Conservation (phyloP, 1,140 invertebrate genomes). For the Ceratina calcarata region DNA sequence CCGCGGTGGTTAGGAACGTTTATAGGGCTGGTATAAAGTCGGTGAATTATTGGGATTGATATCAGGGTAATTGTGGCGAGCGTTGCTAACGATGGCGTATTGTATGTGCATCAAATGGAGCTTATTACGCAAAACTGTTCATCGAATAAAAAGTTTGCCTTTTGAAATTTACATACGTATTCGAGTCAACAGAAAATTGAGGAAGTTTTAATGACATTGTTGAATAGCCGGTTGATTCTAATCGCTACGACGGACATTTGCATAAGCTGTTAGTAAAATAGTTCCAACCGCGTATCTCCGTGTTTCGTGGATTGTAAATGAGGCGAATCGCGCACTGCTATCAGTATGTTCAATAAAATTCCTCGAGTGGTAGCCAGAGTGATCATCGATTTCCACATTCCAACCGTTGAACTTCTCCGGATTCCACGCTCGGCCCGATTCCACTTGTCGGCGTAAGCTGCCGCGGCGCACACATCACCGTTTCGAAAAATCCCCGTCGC, state of each 20-base stretch:
- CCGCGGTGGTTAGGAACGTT: constrained; percentile 6
- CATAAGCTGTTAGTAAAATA: neutral
- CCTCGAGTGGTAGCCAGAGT: constrained; percentile 8
- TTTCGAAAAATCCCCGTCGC: neutral
- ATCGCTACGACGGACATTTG: neutral
- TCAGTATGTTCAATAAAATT: constrained; percentile 14
- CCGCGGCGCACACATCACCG: no score
- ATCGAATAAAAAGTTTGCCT: no score
- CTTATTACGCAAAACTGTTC: neutral
- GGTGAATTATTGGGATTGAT: constrained; percentile 9
- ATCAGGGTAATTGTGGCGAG: neutral
- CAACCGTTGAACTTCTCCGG: neutral
- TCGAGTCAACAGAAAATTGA: no score
- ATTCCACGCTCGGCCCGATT: constrained; percentile 21
- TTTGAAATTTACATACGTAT: no score
- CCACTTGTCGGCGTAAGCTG: constrained; percentile 4
- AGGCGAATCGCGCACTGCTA: constrained; percentile 11
- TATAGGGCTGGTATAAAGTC: constrained; percentile 20
- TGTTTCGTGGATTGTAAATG: constrained; percentile 9
- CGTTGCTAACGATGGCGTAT: neutral
- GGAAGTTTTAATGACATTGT: no score
- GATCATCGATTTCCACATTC: constrained; percentile 44
- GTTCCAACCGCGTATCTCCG: neutral
- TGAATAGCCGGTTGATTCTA: neutral
- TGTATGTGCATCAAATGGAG: neutral